Evolutionary conservation across 2,113 vertebrate genomes (phyloP).

Genomic region (Dromiciops gliroides): DNA sequence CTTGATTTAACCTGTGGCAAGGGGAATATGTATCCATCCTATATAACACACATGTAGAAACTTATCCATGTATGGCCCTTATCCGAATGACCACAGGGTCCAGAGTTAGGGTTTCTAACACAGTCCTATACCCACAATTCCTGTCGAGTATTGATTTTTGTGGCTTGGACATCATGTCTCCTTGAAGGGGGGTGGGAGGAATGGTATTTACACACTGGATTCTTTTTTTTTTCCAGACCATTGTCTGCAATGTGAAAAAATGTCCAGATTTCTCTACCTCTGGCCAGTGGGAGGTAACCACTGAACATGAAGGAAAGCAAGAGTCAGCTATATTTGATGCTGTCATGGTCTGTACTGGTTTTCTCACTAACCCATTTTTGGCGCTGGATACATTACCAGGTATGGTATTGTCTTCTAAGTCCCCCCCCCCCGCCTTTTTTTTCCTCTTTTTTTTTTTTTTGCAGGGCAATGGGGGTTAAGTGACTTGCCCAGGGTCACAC

Average conservation of each 20-base stretch:
- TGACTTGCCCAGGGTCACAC: too few species aligned
- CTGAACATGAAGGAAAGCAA: constrained; percentile 80
- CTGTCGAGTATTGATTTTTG: background rate
- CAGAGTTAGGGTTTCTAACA: background rate
- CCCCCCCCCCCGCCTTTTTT: too few species aligned
- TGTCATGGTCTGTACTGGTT: constrained; percentile 91
- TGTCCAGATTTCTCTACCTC: constrained; percentile 85
- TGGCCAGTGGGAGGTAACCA: constrained; percentile 91
- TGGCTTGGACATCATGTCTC: background rate
- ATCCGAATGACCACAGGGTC: background rate
- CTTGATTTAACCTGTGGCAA: background rate
- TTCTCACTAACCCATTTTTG: constrained; percentile 82
- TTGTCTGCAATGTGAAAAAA: constrained; percentile 85
- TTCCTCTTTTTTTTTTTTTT: too few species aligned
- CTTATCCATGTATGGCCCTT: background rate
- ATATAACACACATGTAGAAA: background rate
- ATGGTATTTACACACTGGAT: background rate
- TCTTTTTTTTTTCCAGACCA: constrained; percentile 84
- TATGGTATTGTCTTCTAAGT: constrained; percentile 68
- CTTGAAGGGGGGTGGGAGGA: background rate
- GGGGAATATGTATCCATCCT: background rate
- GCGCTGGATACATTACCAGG: constrained; percentile 89
- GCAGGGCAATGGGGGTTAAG: too few species aligned
- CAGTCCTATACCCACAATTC: background rate
- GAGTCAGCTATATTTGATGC: constrained; percentile 87